Evolutionary conservation across 1,140 invertebrate species (phyloP).

Genomic region (Oscheius sp.): DNA sequence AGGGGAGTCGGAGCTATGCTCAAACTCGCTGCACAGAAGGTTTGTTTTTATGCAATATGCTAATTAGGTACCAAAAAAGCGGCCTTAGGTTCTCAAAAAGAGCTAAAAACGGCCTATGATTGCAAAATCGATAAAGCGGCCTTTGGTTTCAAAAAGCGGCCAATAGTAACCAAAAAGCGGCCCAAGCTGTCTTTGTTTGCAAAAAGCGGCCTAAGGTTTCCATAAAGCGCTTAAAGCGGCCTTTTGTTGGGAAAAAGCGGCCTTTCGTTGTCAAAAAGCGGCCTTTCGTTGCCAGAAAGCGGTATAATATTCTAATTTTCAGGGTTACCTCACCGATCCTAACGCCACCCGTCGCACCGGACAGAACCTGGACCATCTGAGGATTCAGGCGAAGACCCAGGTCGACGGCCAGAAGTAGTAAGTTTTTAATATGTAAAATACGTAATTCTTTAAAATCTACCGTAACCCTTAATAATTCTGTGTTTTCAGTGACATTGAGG

Average conservation of each 20-base stretch:
- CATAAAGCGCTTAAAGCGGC: no score
- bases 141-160: neutral
- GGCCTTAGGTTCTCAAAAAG: no score
- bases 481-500: slow-evolving; percentile 75
- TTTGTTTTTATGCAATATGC: neutral
- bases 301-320: no score
- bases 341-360: slow-evolving; percentile 69
- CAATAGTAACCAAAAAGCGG: no score
- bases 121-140: neutral
- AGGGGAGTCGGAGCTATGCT: slow-evolving; percentile 84
- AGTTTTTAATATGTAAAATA: slow-evolving; percentile 41
- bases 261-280: no score
- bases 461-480: slow-evolving; percentile 28
- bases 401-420: slow-evolving; percentile 45
- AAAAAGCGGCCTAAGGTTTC: no score
- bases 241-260: no score
- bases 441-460: no score
- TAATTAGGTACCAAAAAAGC: no score
- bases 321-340: slow-evolving; percentile 78
- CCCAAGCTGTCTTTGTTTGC: no score
- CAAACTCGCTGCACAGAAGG: slow-evolving; percentile 83
- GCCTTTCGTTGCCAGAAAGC: no score
- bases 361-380: slow-evolving; percentile 67
- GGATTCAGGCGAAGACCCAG: slow-evolving; percentile 50
- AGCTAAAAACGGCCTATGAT: no score